Percentiles rank a stretch among this genome's conserved stretches.
Evolutionary conservation across 2,888 invertebrate genomes (phyloP).

Genomic region (Ormyrus thymus): DNA sequence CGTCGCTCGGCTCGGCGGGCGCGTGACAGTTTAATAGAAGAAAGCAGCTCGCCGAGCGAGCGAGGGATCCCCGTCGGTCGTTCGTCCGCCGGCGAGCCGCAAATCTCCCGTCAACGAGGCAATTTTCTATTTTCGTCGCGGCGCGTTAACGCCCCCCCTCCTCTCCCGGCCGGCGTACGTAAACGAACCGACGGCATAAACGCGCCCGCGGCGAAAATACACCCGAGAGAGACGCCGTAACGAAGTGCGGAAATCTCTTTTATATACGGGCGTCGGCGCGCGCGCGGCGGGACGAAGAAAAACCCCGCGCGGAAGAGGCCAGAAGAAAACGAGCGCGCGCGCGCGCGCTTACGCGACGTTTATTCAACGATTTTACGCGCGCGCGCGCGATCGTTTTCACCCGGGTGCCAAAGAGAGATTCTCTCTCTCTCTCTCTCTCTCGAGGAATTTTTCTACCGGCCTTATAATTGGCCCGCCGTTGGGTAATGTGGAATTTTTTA

Average conservation of each 20-base stretch:
- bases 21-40: conserved; percentile 28
- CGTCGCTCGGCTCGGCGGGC: not conserved
- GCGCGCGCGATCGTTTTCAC: not conserved
- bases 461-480: too few species aligned
- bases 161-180: not conserved
- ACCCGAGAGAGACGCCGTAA: conserved; percentile 32
- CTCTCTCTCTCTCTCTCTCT: too few species aligned
- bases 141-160: not conserved
- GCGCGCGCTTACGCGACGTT: not conserved
- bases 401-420: too few species aligned
- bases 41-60: not conserved
- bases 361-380: conserved; percentile 36
- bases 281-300: not conserved
- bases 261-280: conserved; percentile 18
- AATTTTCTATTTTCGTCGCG: conserved; percentile 63
- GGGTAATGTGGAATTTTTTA: too few species aligned
- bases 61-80: not conserved
- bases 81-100: conserved; percentile 6
- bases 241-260: conserved; percentile 52
- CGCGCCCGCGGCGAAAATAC: conserved; percentile 26
- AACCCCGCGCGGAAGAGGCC: not conserved
- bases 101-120: conserved; percentile 58
- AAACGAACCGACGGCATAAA: conserved; percentile 59
- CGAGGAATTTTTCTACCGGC: too few species aligned
- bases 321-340: conserved; percentile 20